These are phyloP conservation scores for Phalacrocorax carbo DNA, from an alignment of 2,113 vertebrate species.

Conservation along the genomic window DNA sequence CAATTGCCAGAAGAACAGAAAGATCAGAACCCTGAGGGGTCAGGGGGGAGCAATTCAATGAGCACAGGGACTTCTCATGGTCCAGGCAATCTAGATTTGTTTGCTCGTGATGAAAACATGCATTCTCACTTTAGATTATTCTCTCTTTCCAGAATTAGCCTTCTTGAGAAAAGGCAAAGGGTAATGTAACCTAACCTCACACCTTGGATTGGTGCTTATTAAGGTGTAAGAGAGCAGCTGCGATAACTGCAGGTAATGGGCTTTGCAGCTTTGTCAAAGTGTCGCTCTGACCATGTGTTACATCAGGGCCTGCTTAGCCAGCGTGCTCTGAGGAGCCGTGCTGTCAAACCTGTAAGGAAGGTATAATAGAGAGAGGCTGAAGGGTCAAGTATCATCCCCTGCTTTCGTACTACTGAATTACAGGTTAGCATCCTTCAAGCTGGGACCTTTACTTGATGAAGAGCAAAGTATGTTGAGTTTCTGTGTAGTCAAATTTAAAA, in stretches of 20 bases:
- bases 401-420: neutral
- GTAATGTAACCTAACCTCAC: neutral
- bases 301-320: neutral
- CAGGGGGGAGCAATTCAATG: neutral
- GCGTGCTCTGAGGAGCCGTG: rapidly evolving
- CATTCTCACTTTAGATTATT: neutral
- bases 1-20: neutral
- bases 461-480: neutral
- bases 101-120: neutral
- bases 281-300: neutral
- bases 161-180: neutral
- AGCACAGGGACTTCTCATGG: neutral
- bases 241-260: neutral
- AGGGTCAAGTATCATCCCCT: neutral
- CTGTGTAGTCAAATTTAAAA: neutral
- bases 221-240: neutral
- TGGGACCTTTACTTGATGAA: neutral
- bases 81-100: neutral
- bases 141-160: neutral
- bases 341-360: neutral
- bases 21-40: neutral
- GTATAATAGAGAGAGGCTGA: neutral
- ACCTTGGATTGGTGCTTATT: neutral
- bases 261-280: neutral
- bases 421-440: neutral